phyloP scores from a whole-genome alignment of 2,888 invertebrate species.

The Seira musarum region DNA sequence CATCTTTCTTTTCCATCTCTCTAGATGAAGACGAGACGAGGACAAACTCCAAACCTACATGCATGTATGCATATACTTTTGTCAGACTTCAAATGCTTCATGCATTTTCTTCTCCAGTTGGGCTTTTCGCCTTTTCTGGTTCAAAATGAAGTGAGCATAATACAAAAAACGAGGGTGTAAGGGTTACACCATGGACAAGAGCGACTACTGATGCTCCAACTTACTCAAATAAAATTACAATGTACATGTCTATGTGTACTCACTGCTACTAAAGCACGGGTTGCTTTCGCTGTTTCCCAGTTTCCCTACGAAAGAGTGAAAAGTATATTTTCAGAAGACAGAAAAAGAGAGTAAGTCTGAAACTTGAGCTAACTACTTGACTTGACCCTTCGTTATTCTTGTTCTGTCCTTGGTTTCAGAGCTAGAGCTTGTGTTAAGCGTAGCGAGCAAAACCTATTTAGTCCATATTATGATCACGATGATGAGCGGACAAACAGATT shows the following conservation, averaged over 20 bases:
- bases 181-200: no score
- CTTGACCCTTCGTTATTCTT: constrained; percentile 57
- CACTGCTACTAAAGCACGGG: no score
- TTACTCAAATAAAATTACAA: no score
- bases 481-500: constrained; percentile 36
- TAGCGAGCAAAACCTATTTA: neutral
- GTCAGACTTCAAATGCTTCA: constrained; percentile 47
- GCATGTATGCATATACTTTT: constrained; percentile 47
- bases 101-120: no score
- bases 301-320: neutral
- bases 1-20: constrained; percentile 40
- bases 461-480: constrained; percentile 12
- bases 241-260: no score
- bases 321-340: neutral
- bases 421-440: constrained; percentile 2
- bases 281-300: no score
- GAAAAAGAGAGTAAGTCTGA: constrained; percentile 26
- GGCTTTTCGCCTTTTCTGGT: no score
- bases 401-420: constrained; percentile 16
- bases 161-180: no score
- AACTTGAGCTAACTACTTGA: constrained; percentile 56
- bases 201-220: no score
- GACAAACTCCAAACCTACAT: no score
- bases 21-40: constrained; percentile 48
- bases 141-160: no score